Evolutionary conservation across 2,888 invertebrate species (phyloP).

Genomic region (Lithophane semibrunnea): DNA sequence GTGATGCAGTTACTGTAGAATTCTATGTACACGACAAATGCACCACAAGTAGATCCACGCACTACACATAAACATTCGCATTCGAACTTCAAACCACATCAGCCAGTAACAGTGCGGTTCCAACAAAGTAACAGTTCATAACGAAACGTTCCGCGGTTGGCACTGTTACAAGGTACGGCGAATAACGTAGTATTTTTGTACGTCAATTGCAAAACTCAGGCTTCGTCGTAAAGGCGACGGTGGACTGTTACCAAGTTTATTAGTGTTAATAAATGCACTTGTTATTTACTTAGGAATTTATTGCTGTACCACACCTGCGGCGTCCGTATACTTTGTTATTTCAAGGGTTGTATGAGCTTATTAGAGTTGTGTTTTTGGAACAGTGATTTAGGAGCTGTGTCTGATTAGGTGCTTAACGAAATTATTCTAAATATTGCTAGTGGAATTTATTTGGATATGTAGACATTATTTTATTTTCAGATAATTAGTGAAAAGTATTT

Average conservation of each 20-base stretch:
- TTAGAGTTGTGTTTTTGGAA: slow-evolving; percentile 37
- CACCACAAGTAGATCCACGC: slow-evolving; percentile 24
- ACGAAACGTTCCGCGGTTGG: slow-evolving; percentile 54
- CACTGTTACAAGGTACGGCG: slow-evolving; percentile 52
- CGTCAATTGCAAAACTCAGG: slow-evolving; percentile 68
- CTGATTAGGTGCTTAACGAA: slow-evolving; percentile 17
- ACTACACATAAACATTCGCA: slow-evolving; percentile 35
- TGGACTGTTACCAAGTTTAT: slow-evolving; percentile 74
- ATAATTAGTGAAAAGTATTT: not conserved
- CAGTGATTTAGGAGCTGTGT: slow-evolving; percentile 25
- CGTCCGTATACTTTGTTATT: slow-evolving; percentile 82
- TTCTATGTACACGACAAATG: not conserved
- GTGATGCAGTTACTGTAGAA: too few species aligned
- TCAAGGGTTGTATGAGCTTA: slow-evolving; percentile 64
- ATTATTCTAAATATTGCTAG: not conserved
- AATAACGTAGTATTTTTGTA: slow-evolving; percentile 63
- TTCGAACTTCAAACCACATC: slow-evolving; percentile 50
- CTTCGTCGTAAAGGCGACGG: slow-evolving; percentile 63
- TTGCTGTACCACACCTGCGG: slow-evolving; percentile 81
- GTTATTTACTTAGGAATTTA: slow-evolving; percentile 86
- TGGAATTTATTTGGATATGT: not conserved
- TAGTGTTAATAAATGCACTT: slow-evolving; percentile 86
- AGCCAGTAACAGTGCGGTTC: slow-evolving; percentile 46
- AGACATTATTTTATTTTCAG: not conserved
- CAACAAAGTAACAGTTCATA: slow-evolving; percentile 58